These are phyloP conservation scores for Cardiocondyla obscurior DNA, from an alignment of 1,140 invertebrate genomes.

Conservation along the genomic window DNA sequence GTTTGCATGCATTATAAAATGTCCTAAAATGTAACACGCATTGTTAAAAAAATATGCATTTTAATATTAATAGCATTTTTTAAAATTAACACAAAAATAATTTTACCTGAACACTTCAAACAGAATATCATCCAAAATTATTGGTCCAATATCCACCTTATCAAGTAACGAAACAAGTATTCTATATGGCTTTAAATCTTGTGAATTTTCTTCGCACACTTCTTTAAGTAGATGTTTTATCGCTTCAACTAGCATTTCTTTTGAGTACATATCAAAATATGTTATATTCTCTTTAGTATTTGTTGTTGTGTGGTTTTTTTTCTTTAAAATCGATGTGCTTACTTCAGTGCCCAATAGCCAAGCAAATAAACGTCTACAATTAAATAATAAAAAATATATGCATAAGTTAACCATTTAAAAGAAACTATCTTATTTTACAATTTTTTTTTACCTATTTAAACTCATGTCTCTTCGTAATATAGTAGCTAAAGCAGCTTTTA, in stretches of 20 bases:
- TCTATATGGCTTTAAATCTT: conserved; percentile 92
- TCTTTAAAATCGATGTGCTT: conserved; percentile 85
- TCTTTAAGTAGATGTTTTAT: conserved; percentile 86
- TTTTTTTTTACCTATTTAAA: conserved; percentile 88
- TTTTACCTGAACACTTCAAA: conserved; percentile 92
- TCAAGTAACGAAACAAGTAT: conserved; percentile 95
- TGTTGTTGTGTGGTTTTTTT: conserved; percentile 75
- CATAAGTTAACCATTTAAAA: conserved; percentile 4
- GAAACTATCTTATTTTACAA: not conserved
- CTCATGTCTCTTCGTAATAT: conserved; percentile 96
- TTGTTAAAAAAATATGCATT: conserved; percentile 40
- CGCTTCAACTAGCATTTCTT: conserved; percentile 87
- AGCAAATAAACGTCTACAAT: conserved; percentile 89
- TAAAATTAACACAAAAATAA: not conserved
- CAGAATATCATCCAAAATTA: conserved; percentile 93
- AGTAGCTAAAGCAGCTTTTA: conserved; percentile 92
- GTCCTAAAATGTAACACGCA: conserved; percentile 78
- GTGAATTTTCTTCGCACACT: conserved; percentile 85
- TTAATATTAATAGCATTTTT: not conserved
- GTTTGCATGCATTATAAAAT: conserved; percentile 83
- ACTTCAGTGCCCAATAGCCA: conserved; percentile 93
- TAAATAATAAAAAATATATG: not conserved
- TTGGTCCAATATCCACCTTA: conserved; percentile 94
- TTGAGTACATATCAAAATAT: conserved; percentile 92
- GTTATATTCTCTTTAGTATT: conserved; percentile 80